Percentiles rank a stretch among this genome's conserved stretches.
phyloP scores from a whole-genome alignment of 2,888 invertebrate species.

The Griposia aprilina region DNA sequence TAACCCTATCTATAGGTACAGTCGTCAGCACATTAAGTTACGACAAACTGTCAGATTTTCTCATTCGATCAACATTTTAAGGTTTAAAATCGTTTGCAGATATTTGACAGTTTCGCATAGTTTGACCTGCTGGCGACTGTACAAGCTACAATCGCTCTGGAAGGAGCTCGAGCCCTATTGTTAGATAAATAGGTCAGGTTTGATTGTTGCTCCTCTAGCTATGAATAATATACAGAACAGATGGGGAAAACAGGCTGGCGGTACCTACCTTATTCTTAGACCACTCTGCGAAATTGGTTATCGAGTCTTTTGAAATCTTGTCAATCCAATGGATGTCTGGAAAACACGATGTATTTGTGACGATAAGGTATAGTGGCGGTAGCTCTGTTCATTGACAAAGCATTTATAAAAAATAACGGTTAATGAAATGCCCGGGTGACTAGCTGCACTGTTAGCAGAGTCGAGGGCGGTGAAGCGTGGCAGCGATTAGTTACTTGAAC shows the following conservation, averaged over 20 bases:
- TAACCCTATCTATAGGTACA: no score
- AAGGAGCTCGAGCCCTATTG: constrained; percentile 25
- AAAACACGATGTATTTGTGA: constrained; percentile 12
- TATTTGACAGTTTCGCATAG: no score
- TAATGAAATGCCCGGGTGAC: constrained; percentile 4
- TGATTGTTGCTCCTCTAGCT: constrained; percentile 24
- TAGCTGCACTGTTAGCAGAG: neutral
- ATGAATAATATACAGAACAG: constrained; percentile 21
- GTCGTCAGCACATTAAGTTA: neutral
- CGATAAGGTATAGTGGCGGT: neutral
- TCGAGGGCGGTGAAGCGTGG: constrained; percentile 24
- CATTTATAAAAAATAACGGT: constrained; percentile 4
- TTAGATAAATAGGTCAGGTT: constrained; percentile 50
- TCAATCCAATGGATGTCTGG: constrained; percentile 3
- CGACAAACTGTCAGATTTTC: no score
- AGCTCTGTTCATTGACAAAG: neutral
- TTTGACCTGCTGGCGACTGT: neutral
- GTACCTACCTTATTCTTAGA: constrained; percentile 25
- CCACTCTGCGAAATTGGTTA: constrained; percentile 18
- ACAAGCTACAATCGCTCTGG: constrained; percentile 11
- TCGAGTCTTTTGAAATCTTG: constrained; percentile 11
- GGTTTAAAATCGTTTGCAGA: no score
- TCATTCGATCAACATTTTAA: no score
- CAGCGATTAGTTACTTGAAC: constrained; percentile 23
- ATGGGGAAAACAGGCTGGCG: neutral